These are phyloP conservation scores for Macrotis lagotis DNA, from an alignment of 2,113 vertebrate genomes.

Conservation along the genomic window DNA sequence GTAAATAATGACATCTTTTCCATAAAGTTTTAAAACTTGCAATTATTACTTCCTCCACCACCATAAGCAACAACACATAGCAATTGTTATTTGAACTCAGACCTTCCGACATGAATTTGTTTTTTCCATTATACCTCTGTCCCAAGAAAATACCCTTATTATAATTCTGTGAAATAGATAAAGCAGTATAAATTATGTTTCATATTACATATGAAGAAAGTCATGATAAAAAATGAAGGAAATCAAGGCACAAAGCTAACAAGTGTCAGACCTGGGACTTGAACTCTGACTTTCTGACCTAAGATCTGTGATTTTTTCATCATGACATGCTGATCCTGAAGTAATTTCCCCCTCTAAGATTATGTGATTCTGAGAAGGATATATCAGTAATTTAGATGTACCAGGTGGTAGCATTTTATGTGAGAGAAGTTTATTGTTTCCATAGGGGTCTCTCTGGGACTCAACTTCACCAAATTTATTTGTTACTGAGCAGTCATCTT, in stretches of 20 bases:
- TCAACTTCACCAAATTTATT: not conserved
- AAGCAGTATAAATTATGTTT: not conserved
- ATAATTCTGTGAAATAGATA: not conserved
- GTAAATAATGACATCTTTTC: not conserved
- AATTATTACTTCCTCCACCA: not conserved
- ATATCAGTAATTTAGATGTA: not conserved
- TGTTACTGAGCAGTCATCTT: not conserved
- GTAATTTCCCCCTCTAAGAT: not conserved
- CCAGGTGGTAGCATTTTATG: not conserved
- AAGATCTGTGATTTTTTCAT: not conserved
- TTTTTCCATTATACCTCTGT: not conserved
- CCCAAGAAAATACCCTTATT: not conserved
- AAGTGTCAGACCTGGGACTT: not conserved
- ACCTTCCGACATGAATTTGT: not conserved
- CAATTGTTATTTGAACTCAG: not conserved
- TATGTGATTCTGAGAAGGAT: not conserved
- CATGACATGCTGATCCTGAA: not conserved
- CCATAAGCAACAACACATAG: not conserved
- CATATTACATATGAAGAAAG: not conserved
- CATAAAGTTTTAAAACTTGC: not conserved
- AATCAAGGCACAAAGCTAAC: not conserved
- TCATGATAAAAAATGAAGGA: not conserved
- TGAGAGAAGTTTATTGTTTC: not conserved
- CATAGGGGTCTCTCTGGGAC: not conserved
- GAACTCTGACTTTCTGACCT: not conserved